These are phyloP conservation scores for Scaptomyza tumidula DNA, from an alignment of 2,888 invertebrate species.

Conservation along the genomic window DNA sequence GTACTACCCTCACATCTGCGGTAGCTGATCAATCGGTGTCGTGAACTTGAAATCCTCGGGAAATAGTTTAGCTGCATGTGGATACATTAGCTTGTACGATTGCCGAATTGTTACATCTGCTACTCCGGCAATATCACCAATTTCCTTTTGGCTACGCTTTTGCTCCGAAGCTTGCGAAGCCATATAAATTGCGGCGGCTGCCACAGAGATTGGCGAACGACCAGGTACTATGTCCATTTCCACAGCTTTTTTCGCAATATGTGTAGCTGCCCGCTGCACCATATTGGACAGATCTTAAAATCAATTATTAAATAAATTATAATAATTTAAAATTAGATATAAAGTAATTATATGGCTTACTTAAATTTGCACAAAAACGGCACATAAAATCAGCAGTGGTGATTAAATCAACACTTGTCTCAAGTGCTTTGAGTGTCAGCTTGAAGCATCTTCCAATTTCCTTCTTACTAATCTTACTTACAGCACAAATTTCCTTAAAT, in stretches of 20 bases:
- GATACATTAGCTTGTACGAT: conserved; percentile 98
- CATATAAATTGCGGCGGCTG: conserved; percentile 99
- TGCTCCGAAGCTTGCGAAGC: conserved; percentile 98
- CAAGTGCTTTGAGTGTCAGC: conserved; percentile 96
- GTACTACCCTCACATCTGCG: conserved; percentile 88
- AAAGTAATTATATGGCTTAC: conserved; percentile 73
- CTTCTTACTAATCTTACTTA: conserved; percentile 99
- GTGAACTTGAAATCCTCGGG: conserved; percentile 98
- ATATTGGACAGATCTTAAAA: conserved; percentile 89
- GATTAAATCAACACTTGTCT: conserved; percentile 98
- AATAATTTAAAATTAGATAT: not conserved
- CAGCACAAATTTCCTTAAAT: conserved; percentile 99
- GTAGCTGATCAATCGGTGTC: conserved; percentile 96
- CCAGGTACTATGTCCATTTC: conserved; percentile 99
- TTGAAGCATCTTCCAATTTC: conserved; percentile 99
- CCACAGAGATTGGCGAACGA: conserved; percentile 98
- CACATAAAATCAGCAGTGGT: conserved; percentile 99
- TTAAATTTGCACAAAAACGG: conserved; percentile 97
- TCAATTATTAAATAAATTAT: not conserved
- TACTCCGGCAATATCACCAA: conserved; percentile 98
- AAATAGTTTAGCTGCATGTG: conserved; percentile 95
- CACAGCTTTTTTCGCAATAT: conserved; percentile 98
- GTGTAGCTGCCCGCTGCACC: conserved; percentile 96
- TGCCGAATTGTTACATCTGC: conserved; percentile 99
- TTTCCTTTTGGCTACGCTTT: conserved; percentile 98